A percentile compares a stretch with the other conserved stretches of the same genome.
Conservation (phyloP, 2,797 vertebrate genomes). For the Phoxinus dragarum region DNA sequence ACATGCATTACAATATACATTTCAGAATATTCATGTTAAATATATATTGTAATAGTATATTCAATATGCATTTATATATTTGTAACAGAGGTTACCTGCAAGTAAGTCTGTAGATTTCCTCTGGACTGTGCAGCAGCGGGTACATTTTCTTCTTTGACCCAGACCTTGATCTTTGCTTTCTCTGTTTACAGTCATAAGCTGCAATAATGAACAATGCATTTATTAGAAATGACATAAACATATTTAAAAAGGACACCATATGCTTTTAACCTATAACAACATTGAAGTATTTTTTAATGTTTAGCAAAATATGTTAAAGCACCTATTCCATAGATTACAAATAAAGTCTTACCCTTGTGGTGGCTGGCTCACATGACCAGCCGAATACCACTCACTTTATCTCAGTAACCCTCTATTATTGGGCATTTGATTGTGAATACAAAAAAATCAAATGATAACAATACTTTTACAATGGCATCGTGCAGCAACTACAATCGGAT, state of each 20-base stretch:
- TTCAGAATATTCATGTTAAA: neutral
- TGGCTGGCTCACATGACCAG: constrained; percentile 11
- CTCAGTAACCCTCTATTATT: constrained; percentile 10
- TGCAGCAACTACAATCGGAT: neutral
- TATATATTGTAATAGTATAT: neutral
- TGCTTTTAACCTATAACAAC: neutral
- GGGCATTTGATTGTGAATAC: neutral
- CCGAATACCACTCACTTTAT: neutral
- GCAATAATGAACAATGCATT: constrained; percentile 18
- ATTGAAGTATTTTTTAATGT: neutral
- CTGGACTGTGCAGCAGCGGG: constrained; percentile 85
- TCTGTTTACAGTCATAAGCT: constrained; percentile 92
- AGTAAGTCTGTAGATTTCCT: constrained; percentile 92
- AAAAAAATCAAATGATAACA: neutral
- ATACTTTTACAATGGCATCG: neutral
- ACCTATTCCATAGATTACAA: neutral
- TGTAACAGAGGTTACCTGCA: constrained; percentile 73
- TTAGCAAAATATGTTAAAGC: neutral
- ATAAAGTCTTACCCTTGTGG: neutral
- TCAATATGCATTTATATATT: neutral
- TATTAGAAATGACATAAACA: constrained; percentile 4
- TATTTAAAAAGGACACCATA: constrained; percentile 2
- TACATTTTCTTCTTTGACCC: constrained; percentile 90
- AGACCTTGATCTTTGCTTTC: constrained; percentile 90
- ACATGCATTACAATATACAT: neutral